Evolutionary conservation across 2,113 vertebrate genomes (phyloP).

Genomic region (Regulus satrapa): DNA sequence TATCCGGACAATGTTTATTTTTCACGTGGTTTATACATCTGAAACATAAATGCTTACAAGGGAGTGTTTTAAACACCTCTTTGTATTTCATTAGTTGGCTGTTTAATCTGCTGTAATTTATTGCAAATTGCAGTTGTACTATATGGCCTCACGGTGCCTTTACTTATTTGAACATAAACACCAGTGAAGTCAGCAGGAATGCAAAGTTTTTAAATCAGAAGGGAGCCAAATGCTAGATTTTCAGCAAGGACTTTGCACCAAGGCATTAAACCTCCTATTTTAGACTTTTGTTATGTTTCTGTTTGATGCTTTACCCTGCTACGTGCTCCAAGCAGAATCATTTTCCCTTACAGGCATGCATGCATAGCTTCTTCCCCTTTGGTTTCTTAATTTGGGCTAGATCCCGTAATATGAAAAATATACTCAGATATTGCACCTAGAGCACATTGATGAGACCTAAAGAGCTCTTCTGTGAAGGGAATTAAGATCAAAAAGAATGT

Average conservation of each 20-base stretch:
- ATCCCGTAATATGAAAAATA: conserved; percentile 31
- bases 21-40: not conserved
- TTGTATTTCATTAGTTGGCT: not conserved
- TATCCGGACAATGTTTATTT: conserved; percentile 22
- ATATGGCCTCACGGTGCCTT: not conserved
- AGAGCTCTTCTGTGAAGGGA: conserved; percentile 51
- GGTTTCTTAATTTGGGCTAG: conserved; percentile 61
- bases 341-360: conserved; percentile 33
- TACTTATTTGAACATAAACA: conserved; percentile 30
- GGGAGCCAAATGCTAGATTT: not conserved
- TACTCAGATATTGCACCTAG: conserved; percentile 52
- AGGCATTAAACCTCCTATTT: not conserved
- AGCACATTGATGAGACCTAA: conserved; percentile 46
- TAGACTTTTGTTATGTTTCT: not conserved
- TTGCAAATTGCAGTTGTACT: not conserved
- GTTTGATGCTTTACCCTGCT: conserved; percentile 32
- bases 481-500: conserved; percentile 65
- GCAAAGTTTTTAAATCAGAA: not conserved
- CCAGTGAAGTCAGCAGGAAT: conserved; percentile 9
- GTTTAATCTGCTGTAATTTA: not conserved
- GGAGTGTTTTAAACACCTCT: conserved; percentile 11
- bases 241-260: not conserved
- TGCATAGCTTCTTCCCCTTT: conserved; percentile 20
- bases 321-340: not conserved
- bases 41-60: not conserved